A percentile compares a stretch with the other conserved stretches of the same genome.
phyloP scores from a whole-genome alignment of 2,797 vertebrate species.

The Tragopan temminckii region DNA sequence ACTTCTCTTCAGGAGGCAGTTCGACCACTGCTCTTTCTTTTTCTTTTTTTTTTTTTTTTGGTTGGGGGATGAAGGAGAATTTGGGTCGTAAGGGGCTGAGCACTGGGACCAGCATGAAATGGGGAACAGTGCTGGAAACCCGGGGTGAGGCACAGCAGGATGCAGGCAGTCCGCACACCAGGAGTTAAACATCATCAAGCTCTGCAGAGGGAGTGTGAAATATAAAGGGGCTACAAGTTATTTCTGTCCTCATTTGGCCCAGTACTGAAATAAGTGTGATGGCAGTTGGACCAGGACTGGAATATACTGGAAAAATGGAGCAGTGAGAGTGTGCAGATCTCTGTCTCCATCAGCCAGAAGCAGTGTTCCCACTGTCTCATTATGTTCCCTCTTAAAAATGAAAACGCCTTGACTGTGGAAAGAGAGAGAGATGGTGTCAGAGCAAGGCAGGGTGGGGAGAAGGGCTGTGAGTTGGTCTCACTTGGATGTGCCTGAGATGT shows the following conservation, averaged over 20 bases:
- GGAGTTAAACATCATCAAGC: background rate
- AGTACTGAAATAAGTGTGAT: conserved; percentile 70
- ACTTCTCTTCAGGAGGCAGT: background rate
- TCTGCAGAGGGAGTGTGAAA: background rate
- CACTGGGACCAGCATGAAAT: background rate
- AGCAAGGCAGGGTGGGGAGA: background rate
- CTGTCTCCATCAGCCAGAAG: conserved; percentile 21
- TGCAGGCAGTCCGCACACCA: background rate
- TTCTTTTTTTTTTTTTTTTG: background rate
- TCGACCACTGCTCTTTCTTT: background rate
- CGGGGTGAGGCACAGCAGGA: background rate
- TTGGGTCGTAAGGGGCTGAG: background rate
- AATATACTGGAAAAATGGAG: conserved; percentile 72
- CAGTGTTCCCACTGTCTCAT: conserved; percentile 36
- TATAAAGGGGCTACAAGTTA: conserved; percentile 9
- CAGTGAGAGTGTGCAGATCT: conserved; percentile 16
- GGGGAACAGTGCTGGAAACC: background rate
- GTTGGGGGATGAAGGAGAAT: background rate
- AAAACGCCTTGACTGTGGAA: conserved; percentile 39
- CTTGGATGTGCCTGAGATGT: background rate
- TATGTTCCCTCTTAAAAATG: conserved; percentile 63
- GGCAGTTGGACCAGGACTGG: conserved; percentile 76
- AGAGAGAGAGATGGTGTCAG: conserved; percentile 23
- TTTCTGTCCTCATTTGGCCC: conserved; percentile 65
- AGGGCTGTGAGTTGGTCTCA: background rate